Evolutionary conservation across 2,888 invertebrate genomes (phyloP), one percentile per base, ranked within the genome.

Genomic region (Ophion ellenae): DNA sequence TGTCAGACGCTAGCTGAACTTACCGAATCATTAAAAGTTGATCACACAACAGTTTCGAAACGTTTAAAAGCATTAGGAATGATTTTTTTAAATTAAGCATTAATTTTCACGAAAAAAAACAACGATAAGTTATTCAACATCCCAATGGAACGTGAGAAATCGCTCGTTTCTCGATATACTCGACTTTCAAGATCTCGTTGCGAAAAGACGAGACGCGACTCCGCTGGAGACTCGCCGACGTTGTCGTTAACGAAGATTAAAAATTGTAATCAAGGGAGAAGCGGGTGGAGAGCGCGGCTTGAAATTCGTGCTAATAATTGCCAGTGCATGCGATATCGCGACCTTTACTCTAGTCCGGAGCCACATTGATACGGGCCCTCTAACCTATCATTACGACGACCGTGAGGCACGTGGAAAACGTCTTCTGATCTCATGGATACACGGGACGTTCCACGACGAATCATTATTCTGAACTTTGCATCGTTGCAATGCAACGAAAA

Each of bases 331-430:
- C 47, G 84, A 86, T 83, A 82, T 85, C 81, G 79, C 83, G 83
- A 83, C 86, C 86, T 86, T 88, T 87, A 81, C 84, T 86, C 81
- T 74, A 84, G 74, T 84, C 81, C 69, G 45, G 75, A 85, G 67
- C 76, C 76, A 67, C 85, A 85, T 75, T 75, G 71, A 83, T 82
- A 80, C 82, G 74, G 69, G 85, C 74, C 69, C 85, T 74, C 83
- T 87, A 90, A 89, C 87, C 88, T 78, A 87, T 90, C 87, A 92
- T 92, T 92, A 91, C 86, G 84, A 85, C 86, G 89, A 88, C 87
- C 89, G 88, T 89, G 89, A 87, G 87, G 81, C 88, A 90, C 88
- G 89, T 88, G 87, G 88, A 88, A 88, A 86, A 83, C 24, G 40
- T 73, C 88, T 88, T 88, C 74, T 66, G 83, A 28, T 80, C 63